Percentiles rank a stretch among this genome's conserved stretches.
Conservation (phyloP, 2,888 invertebrate genomes). For the Stomorhina lunata region DNA sequence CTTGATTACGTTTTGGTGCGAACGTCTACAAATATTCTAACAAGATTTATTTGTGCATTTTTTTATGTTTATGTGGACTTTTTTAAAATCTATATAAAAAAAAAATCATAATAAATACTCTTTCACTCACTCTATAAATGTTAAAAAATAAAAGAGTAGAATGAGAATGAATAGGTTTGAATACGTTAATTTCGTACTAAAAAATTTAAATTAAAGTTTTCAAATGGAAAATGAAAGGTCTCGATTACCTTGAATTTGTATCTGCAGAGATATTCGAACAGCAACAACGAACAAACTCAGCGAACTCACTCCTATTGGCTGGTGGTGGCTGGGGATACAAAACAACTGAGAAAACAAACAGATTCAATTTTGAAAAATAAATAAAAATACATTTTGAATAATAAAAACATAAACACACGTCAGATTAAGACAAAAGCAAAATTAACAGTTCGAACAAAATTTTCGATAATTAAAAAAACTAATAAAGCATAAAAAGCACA, state of each 20-base stretch:
- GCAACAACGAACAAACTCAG: not conserved
- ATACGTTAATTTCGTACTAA: conserved; percentile 24
- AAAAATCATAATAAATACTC: conserved; percentile 16
- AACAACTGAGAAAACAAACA: not conserved
- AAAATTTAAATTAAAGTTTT: conserved; percentile 44
- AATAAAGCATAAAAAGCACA: not conserved
- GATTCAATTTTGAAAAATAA: not conserved
- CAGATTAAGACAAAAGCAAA: conserved; percentile 26
- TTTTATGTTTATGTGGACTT: conserved; percentile 28
- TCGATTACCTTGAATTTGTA: conserved; percentile 69
- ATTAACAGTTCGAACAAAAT: conserved; percentile 32
- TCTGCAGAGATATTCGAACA: conserved; percentile 56
- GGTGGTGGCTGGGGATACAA: too few relatives aligned
- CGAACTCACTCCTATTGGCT: conserved; percentile 22
- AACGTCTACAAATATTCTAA: too few relatives aligned
- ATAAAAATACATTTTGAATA: not conserved
- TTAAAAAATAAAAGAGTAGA: too few relatives aligned
- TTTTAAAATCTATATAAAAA: conserved; percentile 8
- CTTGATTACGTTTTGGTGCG: too few relatives aligned
- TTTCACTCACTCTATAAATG: not conserved
- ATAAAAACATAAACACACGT: conserved; percentile 44
- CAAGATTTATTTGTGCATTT: conserved; percentile 35
- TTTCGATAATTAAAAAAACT: not conserved
- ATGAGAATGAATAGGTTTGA: too few relatives aligned
- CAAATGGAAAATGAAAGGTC: conserved; percentile 70